Evolutionary conservation across 1,140 invertebrate species (phyloP).

Genomic region (Lucilia sericata): DNA sequence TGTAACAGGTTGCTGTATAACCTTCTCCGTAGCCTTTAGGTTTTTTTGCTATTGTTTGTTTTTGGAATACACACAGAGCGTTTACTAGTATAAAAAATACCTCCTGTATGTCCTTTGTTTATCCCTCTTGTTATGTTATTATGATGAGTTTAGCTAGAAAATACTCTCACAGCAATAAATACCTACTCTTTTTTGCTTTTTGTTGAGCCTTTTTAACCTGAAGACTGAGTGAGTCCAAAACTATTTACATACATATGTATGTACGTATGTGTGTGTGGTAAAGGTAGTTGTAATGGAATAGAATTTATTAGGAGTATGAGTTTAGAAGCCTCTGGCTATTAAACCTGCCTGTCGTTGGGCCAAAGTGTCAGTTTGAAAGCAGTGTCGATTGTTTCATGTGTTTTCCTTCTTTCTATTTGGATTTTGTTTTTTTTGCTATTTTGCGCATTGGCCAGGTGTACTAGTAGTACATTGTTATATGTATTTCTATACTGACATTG

Average conservation of each 20-base stretch:
- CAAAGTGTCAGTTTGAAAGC: too few relatives aligned
- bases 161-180: not conserved
- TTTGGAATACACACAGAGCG: too few relatives aligned
- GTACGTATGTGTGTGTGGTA: too few relatives aligned
- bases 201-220: too few relatives aligned
- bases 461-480: slow-evolving; percentile 25
- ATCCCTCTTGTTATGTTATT: not conserved
- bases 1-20: slow-evolving; percentile 39
- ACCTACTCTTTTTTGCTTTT: too few relatives aligned
- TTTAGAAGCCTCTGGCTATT: too few relatives aligned
- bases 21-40: slow-evolving; percentile 8
- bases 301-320: too few relatives aligned
- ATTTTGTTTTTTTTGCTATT: slow-evolving; percentile 25
- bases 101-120: slow-evolving; percentile 1
- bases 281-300: too few relatives aligned
- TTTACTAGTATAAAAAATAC: not conserved
- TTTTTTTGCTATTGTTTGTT: too few relatives aligned
- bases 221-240: too few relatives aligned
- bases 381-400: slow-evolving; percentile 1
- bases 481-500: slow-evolving; percentile 34
- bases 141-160: not conserved
- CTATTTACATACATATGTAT: too few relatives aligned
- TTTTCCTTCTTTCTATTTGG: slow-evolving; percentile 14
- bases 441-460: slow-evolving; percentile 39
- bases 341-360: too few relatives aligned